Conservation (phyloP, 2,888 invertebrate species). For the Icerya purchasi region DNA sequence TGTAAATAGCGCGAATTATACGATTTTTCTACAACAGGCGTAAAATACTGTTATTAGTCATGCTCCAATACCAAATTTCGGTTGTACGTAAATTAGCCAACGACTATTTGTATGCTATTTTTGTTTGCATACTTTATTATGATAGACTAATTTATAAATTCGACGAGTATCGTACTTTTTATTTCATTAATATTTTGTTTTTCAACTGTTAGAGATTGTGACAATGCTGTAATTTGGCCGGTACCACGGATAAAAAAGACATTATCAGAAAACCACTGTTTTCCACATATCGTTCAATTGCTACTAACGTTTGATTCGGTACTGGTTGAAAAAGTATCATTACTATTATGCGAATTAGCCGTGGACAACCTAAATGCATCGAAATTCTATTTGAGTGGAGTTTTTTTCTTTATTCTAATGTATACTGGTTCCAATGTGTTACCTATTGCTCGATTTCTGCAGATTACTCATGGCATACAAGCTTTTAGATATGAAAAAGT, state of each 20-base stretch:
- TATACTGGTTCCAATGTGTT: slow-evolving; percentile 95
- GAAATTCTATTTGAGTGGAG: slow-evolving; percentile 80
- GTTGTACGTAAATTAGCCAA: too few relatives aligned
- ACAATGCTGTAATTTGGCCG: slow-evolving; percentile 88
- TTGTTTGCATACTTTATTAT: too few relatives aligned
- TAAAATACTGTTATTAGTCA: too few relatives aligned
- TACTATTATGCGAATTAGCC: slow-evolving; percentile 68
- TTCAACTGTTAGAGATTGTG: slow-evolving; percentile 61
- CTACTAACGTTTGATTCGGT: slow-evolving; percentile 93
- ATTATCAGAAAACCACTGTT: slow-evolving; percentile 40
- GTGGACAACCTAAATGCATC: slow-evolving; percentile 90
- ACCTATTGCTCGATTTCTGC: slow-evolving; percentile 81
- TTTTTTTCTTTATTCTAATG: slow-evolving; percentile 95
- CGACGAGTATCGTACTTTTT: too few relatives aligned
- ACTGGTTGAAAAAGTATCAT: slow-evolving; percentile 87
- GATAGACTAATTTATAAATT: too few relatives aligned
- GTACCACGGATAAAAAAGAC: slow-evolving; percentile 48
- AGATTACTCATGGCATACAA: slow-evolving; percentile 86
- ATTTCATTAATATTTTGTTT: too few relatives aligned
- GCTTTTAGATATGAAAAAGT: slow-evolving; percentile 79
- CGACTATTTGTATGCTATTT: too few relatives aligned
- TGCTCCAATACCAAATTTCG: too few relatives aligned
- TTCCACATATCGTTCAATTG: slow-evolving; percentile 87
- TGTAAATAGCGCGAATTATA: too few relatives aligned
- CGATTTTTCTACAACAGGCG: too few relatives aligned